A percentile compares a stretch with the other conserved stretches of the same genome.
phyloP scores from a whole-genome alignment of 2,113 vertebrate species.

The Trematocara macrostoma region DNA sequence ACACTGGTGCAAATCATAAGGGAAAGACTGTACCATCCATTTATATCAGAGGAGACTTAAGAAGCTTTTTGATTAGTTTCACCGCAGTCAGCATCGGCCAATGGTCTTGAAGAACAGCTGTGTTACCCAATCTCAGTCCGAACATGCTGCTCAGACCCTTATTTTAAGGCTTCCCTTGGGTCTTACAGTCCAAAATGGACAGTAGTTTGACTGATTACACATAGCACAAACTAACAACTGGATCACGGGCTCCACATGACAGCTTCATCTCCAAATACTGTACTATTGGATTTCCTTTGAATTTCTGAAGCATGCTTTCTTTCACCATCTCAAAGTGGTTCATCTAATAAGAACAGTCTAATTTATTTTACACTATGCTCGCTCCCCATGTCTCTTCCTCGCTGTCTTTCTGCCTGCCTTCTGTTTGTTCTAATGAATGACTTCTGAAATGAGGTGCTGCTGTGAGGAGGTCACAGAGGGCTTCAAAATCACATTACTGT shows the following conservation, averaged over 20 bases:
- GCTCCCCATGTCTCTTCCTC: conserved; percentile 35
- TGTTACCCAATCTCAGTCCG: conserved; percentile 20
- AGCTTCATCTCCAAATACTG: conserved; percentile 35
- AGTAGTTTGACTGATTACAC: conserved; percentile 43
- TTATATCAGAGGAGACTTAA: conserved; percentile 53
- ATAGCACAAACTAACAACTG: conserved; percentile 33
- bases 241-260: conserved; percentile 18
- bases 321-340: conserved; percentile 23
- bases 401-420: conserved; percentile 56
- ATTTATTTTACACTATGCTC: conserved; percentile 54
- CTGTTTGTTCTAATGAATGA: conserved; percentile 75
- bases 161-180: background rate
- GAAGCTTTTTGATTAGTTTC: conserved; percentile 65
- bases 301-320: conserved; percentile 1
- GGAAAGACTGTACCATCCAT: conserved; percentile 42
- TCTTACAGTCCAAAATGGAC: conserved; percentile 41
- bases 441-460: conserved; percentile 71
- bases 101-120: conserved; percentile 24
- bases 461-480: conserved; percentile 70
- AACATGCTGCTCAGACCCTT: conserved; percentile 19
- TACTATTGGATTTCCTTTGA: conserved; percentile 8
- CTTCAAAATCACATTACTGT: conserved; percentile 72
- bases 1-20: conserved; percentile 42
- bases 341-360: conserved; percentile 54
- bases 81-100: conserved; percentile 14